Evolutionary conservation across 2,888 invertebrate species (phyloP).

Genomic region (Carpatolechia fugitivella): DNA sequence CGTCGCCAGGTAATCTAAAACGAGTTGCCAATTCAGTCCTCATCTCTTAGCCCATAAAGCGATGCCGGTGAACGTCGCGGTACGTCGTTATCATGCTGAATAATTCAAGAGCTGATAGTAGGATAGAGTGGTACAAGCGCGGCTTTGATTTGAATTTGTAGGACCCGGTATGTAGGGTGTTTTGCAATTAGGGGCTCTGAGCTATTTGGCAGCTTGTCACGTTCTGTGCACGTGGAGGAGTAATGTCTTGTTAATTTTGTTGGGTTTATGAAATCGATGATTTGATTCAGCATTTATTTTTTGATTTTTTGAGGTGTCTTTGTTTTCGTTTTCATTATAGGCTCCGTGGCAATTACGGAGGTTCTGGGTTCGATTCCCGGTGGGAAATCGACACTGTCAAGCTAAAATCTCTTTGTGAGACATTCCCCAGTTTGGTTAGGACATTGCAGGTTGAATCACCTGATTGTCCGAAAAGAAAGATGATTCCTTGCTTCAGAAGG

Average conservation of each 20-base stretch:
- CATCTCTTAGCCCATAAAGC: not conserved
- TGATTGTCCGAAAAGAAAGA: too few species aligned
- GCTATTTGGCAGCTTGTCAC: not conserved
- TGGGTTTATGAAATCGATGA: too few species aligned
- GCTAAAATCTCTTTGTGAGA: too few species aligned
- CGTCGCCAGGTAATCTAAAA: not conserved
- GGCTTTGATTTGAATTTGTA: conserved; percentile 3
- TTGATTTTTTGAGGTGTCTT: too few species aligned
- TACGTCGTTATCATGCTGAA: conserved; percentile 40
- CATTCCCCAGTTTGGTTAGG: too few species aligned
- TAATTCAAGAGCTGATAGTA: conserved; percentile 33
- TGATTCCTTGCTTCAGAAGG: too few species aligned
- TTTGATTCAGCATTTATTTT: too few species aligned
- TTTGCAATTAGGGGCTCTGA: not conserved
- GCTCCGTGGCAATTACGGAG: too few species aligned
- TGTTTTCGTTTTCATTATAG: too few species aligned
- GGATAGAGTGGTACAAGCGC: not conserved
- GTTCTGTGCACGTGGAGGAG: not conserved
- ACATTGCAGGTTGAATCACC: too few species aligned
- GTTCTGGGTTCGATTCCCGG: too few species aligned
- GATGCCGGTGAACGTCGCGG: not conserved
- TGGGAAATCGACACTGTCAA: too few species aligned
- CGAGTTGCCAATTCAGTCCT: not conserved
- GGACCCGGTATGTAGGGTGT: not conserved
- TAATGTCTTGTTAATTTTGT: not conserved